Evolutionary conservation across 2,888 invertebrate genomes (phyloP).

Genomic region (Drosophila prolongata): DNA sequence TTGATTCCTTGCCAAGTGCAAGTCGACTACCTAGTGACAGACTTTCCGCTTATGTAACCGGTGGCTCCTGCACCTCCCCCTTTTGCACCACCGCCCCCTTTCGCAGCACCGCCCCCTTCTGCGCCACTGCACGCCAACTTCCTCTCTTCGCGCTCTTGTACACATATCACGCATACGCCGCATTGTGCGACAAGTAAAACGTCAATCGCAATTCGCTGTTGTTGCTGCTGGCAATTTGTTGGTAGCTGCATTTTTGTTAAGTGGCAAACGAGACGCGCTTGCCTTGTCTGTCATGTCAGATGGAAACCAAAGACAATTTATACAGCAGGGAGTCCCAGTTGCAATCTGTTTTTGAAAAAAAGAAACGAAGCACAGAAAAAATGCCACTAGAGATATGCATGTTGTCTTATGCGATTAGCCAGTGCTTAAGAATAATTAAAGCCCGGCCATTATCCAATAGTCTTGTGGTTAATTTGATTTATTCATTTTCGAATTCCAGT

Average conservation of each 20-base stretch:
- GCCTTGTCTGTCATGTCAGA: slow-evolving; percentile 57
- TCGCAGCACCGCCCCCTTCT: not conserved
- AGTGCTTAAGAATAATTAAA: slow-evolving; percentile 23
- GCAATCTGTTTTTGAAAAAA: not conserved
- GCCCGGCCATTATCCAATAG: slow-evolving; percentile 14
- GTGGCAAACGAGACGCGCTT: slow-evolving; percentile 62
- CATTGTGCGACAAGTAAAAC: slow-evolving; percentile 45
- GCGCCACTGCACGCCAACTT: slow-evolving; percentile 13
- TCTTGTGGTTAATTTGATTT: slow-evolving; percentile 21
- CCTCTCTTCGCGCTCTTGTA: slow-evolving; percentile 25
- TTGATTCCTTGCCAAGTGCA: slow-evolving; percentile 23
- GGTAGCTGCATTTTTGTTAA: slow-evolving; percentile 64
- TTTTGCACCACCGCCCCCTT: not conserved
- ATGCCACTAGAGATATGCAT: slow-evolving; percentile 9
- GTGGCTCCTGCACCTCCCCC: slow-evolving; percentile 1
- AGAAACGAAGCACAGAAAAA: not conserved
- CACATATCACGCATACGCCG: slow-evolving; percentile 67
- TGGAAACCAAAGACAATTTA: slow-evolving; percentile 33
- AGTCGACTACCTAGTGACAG: slow-evolving; percentile 3
- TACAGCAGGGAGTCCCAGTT: slow-evolving; percentile 15
- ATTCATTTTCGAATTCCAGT: slow-evolving; percentile 37
- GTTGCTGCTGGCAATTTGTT: slow-evolving; percentile 59
- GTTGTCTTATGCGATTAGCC: slow-evolving; percentile 21
- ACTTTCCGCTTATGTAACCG: slow-evolving; percentile 30
- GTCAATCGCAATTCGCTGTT: slow-evolving; percentile 58